Conservation (phyloP, 2,113 vertebrate genomes). For the Arothron firmamentum region DNA sequence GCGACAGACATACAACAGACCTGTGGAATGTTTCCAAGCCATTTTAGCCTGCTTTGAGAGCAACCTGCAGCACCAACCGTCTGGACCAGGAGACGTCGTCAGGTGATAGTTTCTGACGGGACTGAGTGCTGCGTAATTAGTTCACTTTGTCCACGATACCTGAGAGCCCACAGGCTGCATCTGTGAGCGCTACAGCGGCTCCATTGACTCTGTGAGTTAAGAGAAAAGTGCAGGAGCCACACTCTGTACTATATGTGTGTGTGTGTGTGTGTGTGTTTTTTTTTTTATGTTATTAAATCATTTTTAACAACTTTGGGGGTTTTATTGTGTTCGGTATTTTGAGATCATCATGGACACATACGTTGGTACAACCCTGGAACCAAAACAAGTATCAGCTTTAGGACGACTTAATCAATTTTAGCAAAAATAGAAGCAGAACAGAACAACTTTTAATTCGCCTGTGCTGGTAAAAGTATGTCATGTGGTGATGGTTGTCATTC, state of each 20-base stretch:
- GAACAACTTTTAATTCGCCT: too few relatives aligned
- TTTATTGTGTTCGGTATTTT: background rate
- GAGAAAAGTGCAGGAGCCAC: constrained; percentile 30
- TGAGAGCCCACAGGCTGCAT: constrained; percentile 24
- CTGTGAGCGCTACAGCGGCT: constrained; percentile 28
- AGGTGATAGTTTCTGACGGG: constrained; percentile 21
- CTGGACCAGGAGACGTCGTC: constrained; percentile 18
- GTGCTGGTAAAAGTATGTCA: background rate
- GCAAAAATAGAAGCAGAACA: too few relatives aligned
- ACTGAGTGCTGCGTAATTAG: constrained; percentile 31
- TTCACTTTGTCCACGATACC: constrained; percentile 17
- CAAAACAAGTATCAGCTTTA: too few relatives aligned
- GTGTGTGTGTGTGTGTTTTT: constrained; percentile 19
- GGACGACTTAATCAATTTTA: too few relatives aligned
- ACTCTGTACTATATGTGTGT: constrained; percentile 27
- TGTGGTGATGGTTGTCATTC: too few relatives aligned
- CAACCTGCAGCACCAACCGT: constrained; percentile 31
- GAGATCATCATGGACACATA: too few relatives aligned
- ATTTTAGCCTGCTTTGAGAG: constrained; percentile 13
- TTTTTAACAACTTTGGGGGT: constrained; percentile 40
- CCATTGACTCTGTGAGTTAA: constrained; percentile 35
- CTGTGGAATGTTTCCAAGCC: constrained; percentile 40
- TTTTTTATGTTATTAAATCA: constrained; percentile 62
- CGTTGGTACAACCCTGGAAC: too few relatives aligned
- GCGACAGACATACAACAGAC: background rate